These are phyloP conservation scores for Agapornis canus DNA, from an alignment of 2,797 vertebrate genomes.

Conservation along the genomic window DNA sequence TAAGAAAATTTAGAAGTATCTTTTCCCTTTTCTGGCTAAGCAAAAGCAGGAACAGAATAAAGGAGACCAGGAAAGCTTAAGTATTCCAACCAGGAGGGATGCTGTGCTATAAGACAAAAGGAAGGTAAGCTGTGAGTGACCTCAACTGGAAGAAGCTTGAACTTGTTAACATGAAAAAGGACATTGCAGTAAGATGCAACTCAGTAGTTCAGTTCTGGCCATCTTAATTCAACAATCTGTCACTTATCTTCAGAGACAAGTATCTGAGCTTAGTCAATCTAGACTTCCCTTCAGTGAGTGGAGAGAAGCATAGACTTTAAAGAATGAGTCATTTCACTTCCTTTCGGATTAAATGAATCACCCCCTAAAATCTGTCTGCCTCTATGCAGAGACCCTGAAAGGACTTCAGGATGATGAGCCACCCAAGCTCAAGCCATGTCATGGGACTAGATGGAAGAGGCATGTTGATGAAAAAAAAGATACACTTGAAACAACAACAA, in stretches of 20 bases:
- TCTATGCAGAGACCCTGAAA: neutral
- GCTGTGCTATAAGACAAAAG: neutral
- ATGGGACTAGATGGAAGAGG: neutral
- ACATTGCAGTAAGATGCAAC: neutral
- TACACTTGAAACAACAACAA: neutral
- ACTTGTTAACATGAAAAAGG: neutral
- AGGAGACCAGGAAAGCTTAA: neutral
- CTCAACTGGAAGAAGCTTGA: neutral
- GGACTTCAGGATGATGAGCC: neutral
- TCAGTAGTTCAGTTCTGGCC: neutral
- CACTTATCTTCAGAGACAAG: conserved; percentile 47
- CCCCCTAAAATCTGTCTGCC: neutral
- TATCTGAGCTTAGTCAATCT: conserved; percentile 26
- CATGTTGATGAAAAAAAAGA: neutral
- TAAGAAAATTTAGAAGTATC: neutral
- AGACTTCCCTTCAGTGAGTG: conserved; percentile 10
- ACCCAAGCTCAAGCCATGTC: neutral
- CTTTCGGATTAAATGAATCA: conserved; percentile 12
- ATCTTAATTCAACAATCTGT: neutral
- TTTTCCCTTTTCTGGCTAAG: neutral
- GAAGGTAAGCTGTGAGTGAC: neutral
- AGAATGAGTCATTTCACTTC: conserved; percentile 49
- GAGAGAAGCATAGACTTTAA: conserved; percentile 33
- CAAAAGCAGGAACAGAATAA: neutral
- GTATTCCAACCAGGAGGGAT: neutral